Conservation (phyloP, 1,140 invertebrate genomes). For the Ips typographus region DNA sequence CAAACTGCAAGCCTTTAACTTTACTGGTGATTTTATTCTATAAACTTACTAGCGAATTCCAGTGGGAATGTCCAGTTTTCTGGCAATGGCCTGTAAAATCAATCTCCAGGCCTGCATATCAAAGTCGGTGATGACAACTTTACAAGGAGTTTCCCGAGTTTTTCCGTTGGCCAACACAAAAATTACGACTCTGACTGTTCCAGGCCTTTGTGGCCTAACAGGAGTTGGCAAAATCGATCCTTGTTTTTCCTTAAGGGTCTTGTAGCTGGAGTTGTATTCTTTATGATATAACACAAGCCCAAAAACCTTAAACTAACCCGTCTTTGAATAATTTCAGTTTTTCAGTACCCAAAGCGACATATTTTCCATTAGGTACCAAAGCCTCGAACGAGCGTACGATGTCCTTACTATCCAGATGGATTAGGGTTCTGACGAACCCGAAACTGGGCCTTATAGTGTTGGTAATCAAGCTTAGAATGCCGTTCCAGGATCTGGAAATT, state of each 20-base stretch:
- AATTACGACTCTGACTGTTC: not conserved
- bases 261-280: not conserved
- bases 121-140: not conserved
- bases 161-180: constrained; percentile 15
- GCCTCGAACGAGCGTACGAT: constrained; percentile 1
- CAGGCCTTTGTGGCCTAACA: not conserved
- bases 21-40: not conserved
- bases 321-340: constrained; percentile 2
- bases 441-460: constrained; percentile 4
- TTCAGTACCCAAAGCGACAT: constrained; percentile 7
- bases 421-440: not conserved
- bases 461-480: constrained; percentile 5
- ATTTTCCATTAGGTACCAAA: constrained; percentile 5
- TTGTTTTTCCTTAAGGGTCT: not conserved
- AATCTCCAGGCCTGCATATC: constrained; percentile 8
- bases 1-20: no score
- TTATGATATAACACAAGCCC: not conserved
- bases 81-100: constrained; percentile 1
- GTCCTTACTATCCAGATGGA: constrained; percentile 1
- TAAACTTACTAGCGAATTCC: constrained; percentile 13
- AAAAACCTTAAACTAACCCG: not conserved
- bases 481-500: not conserved
- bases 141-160: constrained; percentile 9
- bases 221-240: not conserved
- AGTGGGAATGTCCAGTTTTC: constrained; percentile 8